Base-by-base conservation (phyloP, 1,140 invertebrate genomes). In the Zaprionus davidi region DNA sequence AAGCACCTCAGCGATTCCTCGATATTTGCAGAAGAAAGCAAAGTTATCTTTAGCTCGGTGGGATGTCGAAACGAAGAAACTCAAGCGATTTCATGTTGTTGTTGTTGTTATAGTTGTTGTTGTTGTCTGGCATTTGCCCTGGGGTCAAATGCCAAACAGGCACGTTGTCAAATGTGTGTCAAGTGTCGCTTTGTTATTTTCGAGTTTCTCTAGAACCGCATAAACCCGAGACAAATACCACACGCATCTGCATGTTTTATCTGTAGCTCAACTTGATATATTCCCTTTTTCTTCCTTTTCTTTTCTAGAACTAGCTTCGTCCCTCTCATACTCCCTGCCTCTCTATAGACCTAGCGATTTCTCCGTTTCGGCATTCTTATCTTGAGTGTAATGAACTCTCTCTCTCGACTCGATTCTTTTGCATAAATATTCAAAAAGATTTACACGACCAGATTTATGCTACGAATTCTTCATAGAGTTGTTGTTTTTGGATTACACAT, bases 301-400 rank as follows among this genome's bases (percentile, higher is more conserved):
- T 56, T 28, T 0, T 5, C 49, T 65, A 34, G 11, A 53, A 11
- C 13, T 15, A 31, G 26, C n/a, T 13, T 26, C 34, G 34, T 26
- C 44, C 38, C 53, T 59, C n/a, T 59, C 31, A 20, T 5, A 13
- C 44, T 66, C 31, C 7, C 22, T 55, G 70, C 79, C 53, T 56
- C 62, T 79, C 28, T 24, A 44, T 63, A 24, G 49, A 66, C 36
- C 65, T 55, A 20, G 55, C n/a, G 13, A n/a, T 31, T 22, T 34
- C 36, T 46, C 57, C 56, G 68, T 80, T 81, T 81, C 56, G 71
- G 66, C 9, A 31, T 58, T 41, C 24, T 36, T 17, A 26, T 64
- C 36, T 28, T 49, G 49, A 65, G 82, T 87, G 82, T 82, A 79
- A 66, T 80, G 63, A 86, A 82, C 84, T 74, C 71, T 78, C 71